A percentile compares a stretch with the other conserved stretches of the same genome.
phyloP scores from a whole-genome alignment of 2,113 vertebrate species.

The Jaculus jaculus region DNA sequence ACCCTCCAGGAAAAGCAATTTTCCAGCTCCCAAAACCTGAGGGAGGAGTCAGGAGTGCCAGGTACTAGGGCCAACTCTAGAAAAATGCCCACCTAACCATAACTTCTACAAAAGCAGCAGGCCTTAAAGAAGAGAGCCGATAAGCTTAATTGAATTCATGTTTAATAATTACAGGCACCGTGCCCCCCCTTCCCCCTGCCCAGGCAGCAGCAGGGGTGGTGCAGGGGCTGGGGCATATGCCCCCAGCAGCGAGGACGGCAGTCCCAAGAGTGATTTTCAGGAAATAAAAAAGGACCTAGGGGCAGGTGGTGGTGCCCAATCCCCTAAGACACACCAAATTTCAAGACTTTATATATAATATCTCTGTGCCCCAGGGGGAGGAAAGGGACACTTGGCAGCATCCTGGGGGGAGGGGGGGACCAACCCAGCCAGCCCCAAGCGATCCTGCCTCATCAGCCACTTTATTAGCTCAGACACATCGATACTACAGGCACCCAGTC shows the following conservation, averaged over 20 bases:
- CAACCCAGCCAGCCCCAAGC: constrained; percentile 76
- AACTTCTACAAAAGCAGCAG: constrained; percentile 29
- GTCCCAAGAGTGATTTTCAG: constrained; percentile 82
- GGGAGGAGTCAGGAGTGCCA: neutral
- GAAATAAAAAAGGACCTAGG: constrained; percentile 81
- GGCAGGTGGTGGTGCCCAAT: constrained; percentile 67
- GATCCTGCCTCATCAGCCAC: constrained; percentile 81
- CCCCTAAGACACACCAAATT: constrained; percentile 81
- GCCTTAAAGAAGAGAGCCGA: constrained; percentile 73
- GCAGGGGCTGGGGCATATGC: constrained; percentile 80
- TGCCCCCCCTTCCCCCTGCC: constrained; percentile 81
- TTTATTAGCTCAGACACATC: constrained; percentile 81
- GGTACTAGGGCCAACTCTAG: constrained; percentile 29
- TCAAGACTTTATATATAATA: constrained; percentile 83
- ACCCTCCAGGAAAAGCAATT: neutral
- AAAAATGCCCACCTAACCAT: constrained; percentile 11
- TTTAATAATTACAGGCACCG: constrained; percentile 84
- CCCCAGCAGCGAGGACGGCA: constrained; percentile 82
- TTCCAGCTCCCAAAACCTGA: neutral
- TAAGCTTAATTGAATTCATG: constrained; percentile 80
- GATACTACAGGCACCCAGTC: constrained; percentile 78
- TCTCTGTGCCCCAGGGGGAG: constrained; percentile 76
- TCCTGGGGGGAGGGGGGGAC: constrained; percentile 71
- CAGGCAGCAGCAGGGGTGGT: constrained; percentile 81
- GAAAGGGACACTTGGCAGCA: constrained; percentile 75